phyloP scores from a whole-genome alignment of 2,888 invertebrate species.

The Sinelater perroti region DNA sequence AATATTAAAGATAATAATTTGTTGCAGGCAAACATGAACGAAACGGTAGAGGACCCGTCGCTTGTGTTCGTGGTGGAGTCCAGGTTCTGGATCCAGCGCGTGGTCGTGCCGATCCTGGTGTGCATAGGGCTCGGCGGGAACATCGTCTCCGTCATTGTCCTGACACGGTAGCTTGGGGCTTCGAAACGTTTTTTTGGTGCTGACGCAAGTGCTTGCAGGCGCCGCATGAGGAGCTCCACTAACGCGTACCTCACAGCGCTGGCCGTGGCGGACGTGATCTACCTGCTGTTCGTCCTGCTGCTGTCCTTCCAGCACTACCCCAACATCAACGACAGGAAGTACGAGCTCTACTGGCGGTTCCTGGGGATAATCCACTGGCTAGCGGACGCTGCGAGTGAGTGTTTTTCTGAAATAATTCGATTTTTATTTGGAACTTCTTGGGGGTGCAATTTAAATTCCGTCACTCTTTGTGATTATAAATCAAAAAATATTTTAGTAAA shows the following conservation, averaged over 20 bases:
- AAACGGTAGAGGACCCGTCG: slow-evolving; percentile 41
- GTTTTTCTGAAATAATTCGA: no score
- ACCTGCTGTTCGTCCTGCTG: slow-evolving; percentile 71
- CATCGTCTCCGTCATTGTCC: slow-evolving; percentile 65
- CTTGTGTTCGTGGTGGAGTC: slow-evolving; percentile 55
- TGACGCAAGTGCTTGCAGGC: slow-evolving; percentile 54
- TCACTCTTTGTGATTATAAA: no score
- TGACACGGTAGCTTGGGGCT: slow-evolving; percentile 61
- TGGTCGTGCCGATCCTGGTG: slow-evolving; percentile 71
- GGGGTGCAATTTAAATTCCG: neutral
- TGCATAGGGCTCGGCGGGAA: slow-evolving; percentile 76
- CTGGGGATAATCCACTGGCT: slow-evolving; percentile 70
- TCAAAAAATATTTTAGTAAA: no score
- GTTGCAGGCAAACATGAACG: slow-evolving; percentile 5
- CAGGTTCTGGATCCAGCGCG: slow-evolving; percentile 68
- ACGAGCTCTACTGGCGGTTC: slow-evolving; percentile 68
- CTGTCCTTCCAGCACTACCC: slow-evolving; percentile 70
- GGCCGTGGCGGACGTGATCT: slow-evolving; percentile 75
- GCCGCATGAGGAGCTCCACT: slow-evolving; percentile 78
- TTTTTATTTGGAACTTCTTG: neutral
- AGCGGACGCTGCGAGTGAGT: slow-evolving; percentile 73
- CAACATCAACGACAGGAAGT: slow-evolving; percentile 63
- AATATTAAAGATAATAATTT: no score
- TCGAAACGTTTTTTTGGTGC: slow-evolving; percentile 24
- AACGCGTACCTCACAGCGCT: slow-evolving; percentile 78